Evolutionary conservation across 2,113 vertebrate species (phyloP).

Genomic region (Paralichthys olivaceus): DNA sequence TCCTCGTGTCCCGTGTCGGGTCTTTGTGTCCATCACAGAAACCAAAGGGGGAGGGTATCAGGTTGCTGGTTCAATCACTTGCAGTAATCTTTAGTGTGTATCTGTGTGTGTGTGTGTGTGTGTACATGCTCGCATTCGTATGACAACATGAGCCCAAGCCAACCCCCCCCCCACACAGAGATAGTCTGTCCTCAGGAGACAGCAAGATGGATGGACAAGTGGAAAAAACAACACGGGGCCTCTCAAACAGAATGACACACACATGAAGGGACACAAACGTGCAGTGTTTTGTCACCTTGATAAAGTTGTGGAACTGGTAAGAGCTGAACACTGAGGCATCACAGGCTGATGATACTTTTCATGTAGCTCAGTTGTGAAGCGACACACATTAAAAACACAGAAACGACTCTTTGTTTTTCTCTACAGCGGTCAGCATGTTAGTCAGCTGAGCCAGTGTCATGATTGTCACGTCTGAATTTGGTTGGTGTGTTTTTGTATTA

Average conservation of each 20-base stretch:
- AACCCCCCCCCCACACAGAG: constrained; percentile 1
- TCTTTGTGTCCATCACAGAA: constrained; percentile 46
- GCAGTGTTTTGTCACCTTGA: background rate
- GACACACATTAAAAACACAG: too few species aligned
- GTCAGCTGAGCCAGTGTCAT: too few species aligned
- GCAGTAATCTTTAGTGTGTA: background rate
- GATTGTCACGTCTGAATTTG: too few species aligned
- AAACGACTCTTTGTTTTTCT: too few species aligned
- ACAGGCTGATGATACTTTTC: background rate
- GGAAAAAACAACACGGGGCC: background rate
- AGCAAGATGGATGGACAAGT: constrained; percentile 30
- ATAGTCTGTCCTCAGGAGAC: constrained; percentile 25
- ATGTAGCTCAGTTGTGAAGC: too few species aligned
- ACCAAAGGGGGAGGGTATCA: constrained; percentile 33
- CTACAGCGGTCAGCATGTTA: too few species aligned
- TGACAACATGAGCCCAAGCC: constrained; percentile 2
- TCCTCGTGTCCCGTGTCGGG: constrained; percentile 30
- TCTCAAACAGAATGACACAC: constrained; percentile 6
- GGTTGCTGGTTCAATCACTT: constrained; percentile 42
- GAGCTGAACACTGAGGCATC: background rate
- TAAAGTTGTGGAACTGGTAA: background rate
- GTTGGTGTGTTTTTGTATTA: too few species aligned
- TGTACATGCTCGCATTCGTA: constrained; percentile 4
- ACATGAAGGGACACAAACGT: background rate
- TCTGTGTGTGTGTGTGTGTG: constrained; percentile 12